These are phyloP conservation scores for Acleris literana DNA, from an alignment of 2,888 invertebrate genomes.

Conservation along the genomic window DNA sequence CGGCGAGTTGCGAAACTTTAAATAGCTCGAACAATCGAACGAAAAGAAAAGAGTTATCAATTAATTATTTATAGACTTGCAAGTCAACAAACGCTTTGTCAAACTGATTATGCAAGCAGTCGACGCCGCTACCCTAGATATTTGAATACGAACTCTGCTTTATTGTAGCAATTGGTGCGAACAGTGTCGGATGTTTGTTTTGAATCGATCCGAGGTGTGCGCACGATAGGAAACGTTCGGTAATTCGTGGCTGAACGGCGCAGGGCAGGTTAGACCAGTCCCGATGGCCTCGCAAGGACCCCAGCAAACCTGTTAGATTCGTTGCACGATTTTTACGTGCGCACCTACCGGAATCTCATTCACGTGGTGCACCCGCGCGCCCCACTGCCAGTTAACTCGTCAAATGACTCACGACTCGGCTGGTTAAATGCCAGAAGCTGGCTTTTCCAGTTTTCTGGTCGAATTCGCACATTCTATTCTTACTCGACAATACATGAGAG, in stretches of 20 bases:
- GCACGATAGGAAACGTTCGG: conserved; percentile 77
- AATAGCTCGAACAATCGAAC: conserved; percentile 70
- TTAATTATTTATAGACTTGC: conserved; percentile 69
- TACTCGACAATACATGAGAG: conserved; percentile 49
- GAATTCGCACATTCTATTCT: conserved; percentile 75
- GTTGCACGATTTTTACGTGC: conserved; percentile 84
- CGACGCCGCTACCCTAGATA: conserved; percentile 19
- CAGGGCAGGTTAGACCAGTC: conserved; percentile 84
- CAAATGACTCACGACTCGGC: conserved; percentile 80
- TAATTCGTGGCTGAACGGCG: conserved; percentile 79
- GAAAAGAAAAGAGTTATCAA: conserved; percentile 65
- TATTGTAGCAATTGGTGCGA: conserved; percentile 44
- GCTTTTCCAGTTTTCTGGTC: conserved; percentile 81
- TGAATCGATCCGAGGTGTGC: conserved; percentile 54
- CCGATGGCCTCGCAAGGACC: conserved; percentile 82
- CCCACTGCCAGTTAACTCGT: conserved; percentile 78
- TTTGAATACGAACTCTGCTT: conserved; percentile 9
- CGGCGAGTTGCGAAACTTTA: conserved; percentile 72
- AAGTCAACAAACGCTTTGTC: conserved; percentile 55
- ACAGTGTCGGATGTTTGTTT: conserved; percentile 49
- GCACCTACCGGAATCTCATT: conserved; percentile 84
- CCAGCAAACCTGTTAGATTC: conserved; percentile 84
- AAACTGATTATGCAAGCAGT: conserved; percentile 52
- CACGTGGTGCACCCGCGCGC: conserved; percentile 70
- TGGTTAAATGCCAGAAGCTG: conserved; percentile 80